Conservation (phyloP, 2,113 vertebrate genomes). For the Columba janthina region DNA sequence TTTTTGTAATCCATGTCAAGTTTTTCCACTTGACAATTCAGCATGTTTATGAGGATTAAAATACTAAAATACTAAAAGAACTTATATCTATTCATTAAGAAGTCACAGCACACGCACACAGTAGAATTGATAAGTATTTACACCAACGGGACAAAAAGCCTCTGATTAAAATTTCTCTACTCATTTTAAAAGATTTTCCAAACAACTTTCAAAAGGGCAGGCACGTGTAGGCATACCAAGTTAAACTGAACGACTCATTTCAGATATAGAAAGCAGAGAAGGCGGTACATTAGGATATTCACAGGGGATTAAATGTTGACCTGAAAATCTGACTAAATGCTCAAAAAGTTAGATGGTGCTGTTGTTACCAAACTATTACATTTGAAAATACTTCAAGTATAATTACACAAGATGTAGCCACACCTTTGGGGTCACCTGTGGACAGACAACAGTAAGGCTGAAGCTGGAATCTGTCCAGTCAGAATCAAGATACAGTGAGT, state of each 20-base stretch:
- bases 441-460: not conserved
- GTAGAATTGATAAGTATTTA: not conserved
- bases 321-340: not conserved
- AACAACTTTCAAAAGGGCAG: not conserved
- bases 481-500: not conserved
- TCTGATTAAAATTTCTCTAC: not conserved
- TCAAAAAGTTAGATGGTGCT: not conserved
- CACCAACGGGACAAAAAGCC: not conserved
- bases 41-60: not conserved
- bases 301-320: not conserved
- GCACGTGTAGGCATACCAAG: not conserved
- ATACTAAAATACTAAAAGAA: not conserved
- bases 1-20: not conserved
- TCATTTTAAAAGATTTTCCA: not conserved
- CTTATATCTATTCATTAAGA: not conserved
- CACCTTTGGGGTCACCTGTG: not conserved
- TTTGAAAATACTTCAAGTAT: not conserved
- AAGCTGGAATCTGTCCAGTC: not conserved
- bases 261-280: not conserved
- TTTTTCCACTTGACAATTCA: not conserved
- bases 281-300: not conserved
- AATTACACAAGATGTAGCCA: not conserved
- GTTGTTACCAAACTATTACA: not conserved
- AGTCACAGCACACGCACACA: not conserved
- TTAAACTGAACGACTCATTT: not conserved